Percentiles rank a stretch among this genome's conserved stretches.
Evolutionary conservation across 1,140 invertebrate species (phyloP).

Genomic region (Copidosoma floridanum): DNA sequence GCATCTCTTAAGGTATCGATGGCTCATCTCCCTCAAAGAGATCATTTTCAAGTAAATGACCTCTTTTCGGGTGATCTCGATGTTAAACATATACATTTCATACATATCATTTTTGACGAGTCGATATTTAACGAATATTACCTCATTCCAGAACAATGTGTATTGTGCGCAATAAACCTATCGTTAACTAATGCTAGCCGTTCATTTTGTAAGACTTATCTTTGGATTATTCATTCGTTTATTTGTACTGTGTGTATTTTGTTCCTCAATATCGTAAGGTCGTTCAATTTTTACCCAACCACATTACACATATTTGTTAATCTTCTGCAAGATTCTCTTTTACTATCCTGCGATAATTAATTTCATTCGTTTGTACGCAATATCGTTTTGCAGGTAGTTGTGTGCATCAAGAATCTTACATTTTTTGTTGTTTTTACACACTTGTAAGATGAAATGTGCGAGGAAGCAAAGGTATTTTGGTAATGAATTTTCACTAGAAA

Average conservation of each 20-base stretch:
- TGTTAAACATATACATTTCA: not conserved
- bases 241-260: slow-evolving; percentile 6
- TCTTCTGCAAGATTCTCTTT: slow-evolving; percentile 3
- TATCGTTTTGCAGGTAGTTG: not conserved
- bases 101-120: not conserved
- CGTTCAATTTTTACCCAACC: no score
- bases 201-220: no score
- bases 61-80: slow-evolving; percentile 6
- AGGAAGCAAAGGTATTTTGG: no score
- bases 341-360: not conserved
- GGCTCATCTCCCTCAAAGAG: no score
- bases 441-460: no score
- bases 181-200: not conserved
- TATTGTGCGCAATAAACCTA: slow-evolving; percentile 30
- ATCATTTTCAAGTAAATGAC: not conserved
- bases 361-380: not conserved
- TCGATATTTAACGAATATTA: not conserved
- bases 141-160: slow-evolving; percentile 34
- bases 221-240: no score
- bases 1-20: no score
- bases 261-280: slow-evolving; percentile 6
- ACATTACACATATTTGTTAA: no score
- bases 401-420: not conserved
- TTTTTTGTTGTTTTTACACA: no score
- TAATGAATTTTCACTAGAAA: slow-evolving; percentile 21